Evolutionary conservation across 2,113 vertebrate species (phyloP).

Genomic region (Myotis davidii): DNA sequence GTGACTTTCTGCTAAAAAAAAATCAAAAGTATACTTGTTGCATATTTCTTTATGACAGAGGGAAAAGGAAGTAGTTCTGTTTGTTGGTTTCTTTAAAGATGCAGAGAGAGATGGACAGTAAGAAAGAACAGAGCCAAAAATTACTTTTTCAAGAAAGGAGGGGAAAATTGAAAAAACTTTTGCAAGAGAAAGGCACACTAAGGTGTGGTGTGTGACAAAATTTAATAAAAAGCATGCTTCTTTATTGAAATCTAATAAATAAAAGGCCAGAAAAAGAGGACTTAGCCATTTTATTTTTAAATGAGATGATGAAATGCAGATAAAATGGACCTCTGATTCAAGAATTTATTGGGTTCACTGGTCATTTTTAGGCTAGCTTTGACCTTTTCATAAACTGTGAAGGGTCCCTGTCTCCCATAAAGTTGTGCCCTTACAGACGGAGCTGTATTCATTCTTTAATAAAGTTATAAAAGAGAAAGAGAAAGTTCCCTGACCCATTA

Average conservation of each 20-base stretch:
- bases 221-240: conserved; percentile 34
- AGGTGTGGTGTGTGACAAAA: neutral
- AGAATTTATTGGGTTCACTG: conserved; percentile 17
- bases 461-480: neutral
- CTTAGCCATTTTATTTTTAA: conserved; percentile 49
- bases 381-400: conserved; percentile 31
- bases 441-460: conserved; percentile 38
- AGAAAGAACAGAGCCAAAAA: conserved; percentile 24
- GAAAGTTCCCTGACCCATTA: neutral
- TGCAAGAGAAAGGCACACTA: neutral
- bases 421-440: neutral
- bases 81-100: conserved; percentile 29
- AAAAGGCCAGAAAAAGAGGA: conserved; percentile 1
- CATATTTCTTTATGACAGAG: conserved; percentile 10
- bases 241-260: conserved; percentile 43
- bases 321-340: conserved; percentile 33
- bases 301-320: conserved; percentile 28
- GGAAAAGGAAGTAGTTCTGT: neutral
- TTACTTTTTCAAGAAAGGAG: conserved; percentile 11
- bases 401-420: neutral
- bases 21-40: neutral
- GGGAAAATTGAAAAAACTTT: neutral
- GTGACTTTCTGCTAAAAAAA: neutral
- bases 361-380: conserved; percentile 9
- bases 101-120: neutral